Evolutionary conservation across 2,113 vertebrate species (phyloP), one percentile per base, ranked within the genome.

Genomic region (Grammatotria lemairii): DNA sequence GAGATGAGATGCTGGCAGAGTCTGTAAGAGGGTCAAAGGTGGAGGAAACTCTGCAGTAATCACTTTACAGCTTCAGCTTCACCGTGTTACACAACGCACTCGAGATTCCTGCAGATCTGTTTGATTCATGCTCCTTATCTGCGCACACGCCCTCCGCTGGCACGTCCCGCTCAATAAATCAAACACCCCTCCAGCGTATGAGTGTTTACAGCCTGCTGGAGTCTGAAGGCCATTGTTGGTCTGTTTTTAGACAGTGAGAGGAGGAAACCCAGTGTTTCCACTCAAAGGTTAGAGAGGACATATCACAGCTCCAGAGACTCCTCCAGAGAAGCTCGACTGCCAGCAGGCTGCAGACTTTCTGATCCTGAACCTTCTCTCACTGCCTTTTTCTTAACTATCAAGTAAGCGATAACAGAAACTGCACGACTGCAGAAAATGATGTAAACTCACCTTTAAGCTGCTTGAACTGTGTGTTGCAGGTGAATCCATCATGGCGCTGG

Each of bases 401-500:
- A 49, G 23, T 75, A 75, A 19, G 6, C 6, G 9, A 28, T 49
- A 75, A 49, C 45, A 49, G 42, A 75, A 75, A 75, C 42, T 75
- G 40, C 0, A 75, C 0, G 23, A 73, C 21, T 73, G 68, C 8
- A 73, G 0, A 75, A 31, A 49, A 47, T 31, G 9, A 49, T 31
- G 26, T 49, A 31, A 78, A 78, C 70, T 19, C 45, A 49, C 9
- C 6, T 75, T 75, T 45, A 73, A 45, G 21, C 13, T 75, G 42
- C 70, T 49, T 13, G 45, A 51, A 49, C 26, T 49, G 26, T 53
- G 11, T 85, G 13, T 82, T 63, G 35, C 91, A 97, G 92, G 92
- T 88, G 3, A 40, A 85, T 45, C 65, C 31, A 92, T 83, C 90
- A 97, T 97, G 97, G 82, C 96, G 5, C 28, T 97, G 88, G 95